Evolutionary conservation across 1,140 invertebrate species (phyloP).

Genomic region (Heliothis virescens): DNA sequence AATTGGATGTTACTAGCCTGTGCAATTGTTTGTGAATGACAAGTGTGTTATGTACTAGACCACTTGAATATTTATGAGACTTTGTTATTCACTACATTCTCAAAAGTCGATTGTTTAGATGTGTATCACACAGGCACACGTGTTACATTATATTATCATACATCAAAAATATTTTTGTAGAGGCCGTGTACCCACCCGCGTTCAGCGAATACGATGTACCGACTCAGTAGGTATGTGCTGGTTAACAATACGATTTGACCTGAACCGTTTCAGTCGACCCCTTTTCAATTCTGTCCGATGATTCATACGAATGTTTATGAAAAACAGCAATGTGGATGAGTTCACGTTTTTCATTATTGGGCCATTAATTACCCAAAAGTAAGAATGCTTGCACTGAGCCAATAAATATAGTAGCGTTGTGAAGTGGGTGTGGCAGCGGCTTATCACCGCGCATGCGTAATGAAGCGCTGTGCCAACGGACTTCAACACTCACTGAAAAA

Average conservation of each 20-base stretch:
- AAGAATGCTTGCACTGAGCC: constrained; percentile 10
- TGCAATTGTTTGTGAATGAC: constrained; percentile 4
- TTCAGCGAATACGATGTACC: no score
- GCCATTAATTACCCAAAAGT: constrained; percentile 20
- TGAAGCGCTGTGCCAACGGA: background rate
- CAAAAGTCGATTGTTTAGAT: background rate
- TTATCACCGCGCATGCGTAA: constrained; percentile 18
- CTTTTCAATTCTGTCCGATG: constrained; percentile 6
- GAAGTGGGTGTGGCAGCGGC: constrained; percentile 22
- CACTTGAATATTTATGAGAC: constrained; percentile 7
- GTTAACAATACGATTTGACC: constrained; percentile 21
- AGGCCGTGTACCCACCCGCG: background rate
- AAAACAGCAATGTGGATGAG: constrained; percentile 21
- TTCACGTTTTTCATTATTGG: constrained; percentile 28
- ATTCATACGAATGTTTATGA: constrained; percentile 18
- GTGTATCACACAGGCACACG: background rate
- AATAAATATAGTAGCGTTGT: constrained; percentile 19
- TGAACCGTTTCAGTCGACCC: constrained; percentile 3
- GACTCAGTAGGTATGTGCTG: background rate
- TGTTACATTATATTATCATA: constrained; percentile 26
- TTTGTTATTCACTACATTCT: constrained; percentile 15
- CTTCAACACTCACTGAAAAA: background rate
- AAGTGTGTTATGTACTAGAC: constrained; percentile 10
- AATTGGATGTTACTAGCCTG: constrained; percentile 8
- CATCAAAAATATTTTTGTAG: background rate